phyloP scores from a whole-genome alignment of 2,797 vertebrate genomes.

The Sebastes steindachneri region DNA sequence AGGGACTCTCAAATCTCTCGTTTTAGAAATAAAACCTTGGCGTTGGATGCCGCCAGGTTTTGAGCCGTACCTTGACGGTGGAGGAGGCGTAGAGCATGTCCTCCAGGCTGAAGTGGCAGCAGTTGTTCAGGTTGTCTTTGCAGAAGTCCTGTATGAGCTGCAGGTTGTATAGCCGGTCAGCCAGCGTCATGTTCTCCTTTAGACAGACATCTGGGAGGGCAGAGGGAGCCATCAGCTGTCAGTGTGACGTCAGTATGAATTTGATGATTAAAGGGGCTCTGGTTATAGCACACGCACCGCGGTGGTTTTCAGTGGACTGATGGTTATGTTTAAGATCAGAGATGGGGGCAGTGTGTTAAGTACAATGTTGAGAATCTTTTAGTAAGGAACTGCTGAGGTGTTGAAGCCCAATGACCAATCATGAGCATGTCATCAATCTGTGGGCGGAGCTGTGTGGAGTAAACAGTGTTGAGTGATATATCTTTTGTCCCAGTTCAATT shows the following conservation, averaged over 20 bases:
- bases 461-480: conserved; percentile 22
- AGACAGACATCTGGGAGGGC: conserved; percentile 90
- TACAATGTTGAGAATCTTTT: background rate
- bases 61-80: conserved; percentile 90
- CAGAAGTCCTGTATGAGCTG: conserved; percentile 97
- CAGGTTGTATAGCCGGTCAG: conserved; percentile 95
- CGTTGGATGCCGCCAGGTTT: background rate
- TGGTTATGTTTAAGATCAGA: background rate
- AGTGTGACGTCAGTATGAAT: background rate
- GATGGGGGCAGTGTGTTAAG: background rate
- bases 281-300: background rate
- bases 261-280: background rate
- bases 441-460: background rate
- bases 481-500: conserved; percentile 13
- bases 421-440: conserved; percentile 4
- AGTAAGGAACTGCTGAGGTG: background rate
- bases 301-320: background rate
- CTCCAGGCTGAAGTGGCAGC: conserved; percentile 96
- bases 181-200: conserved; percentile 95
- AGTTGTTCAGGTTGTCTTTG: conserved; percentile 91
- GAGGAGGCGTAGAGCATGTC: conserved; percentile 97
- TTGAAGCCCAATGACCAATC: conserved; percentile 38
- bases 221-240: conserved; percentile 50
- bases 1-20: background rate
- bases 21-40: background rate